Evolutionary conservation across 2,888 invertebrate genomes (phyloP).

Genomic region (Mesochorus sp.): DNA sequence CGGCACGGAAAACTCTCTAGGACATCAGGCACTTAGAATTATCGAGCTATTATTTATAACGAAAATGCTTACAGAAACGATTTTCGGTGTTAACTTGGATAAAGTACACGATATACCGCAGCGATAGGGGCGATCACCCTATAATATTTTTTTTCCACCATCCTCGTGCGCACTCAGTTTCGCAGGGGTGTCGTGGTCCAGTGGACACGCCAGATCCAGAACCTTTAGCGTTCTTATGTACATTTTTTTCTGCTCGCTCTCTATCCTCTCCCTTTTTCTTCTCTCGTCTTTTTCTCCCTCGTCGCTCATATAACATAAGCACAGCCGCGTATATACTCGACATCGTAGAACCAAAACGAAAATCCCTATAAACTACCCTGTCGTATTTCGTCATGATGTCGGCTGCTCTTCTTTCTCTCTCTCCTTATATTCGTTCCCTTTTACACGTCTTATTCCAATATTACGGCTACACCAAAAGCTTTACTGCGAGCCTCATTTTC

Average conservation of each 20-base stretch:
- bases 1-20: too few relatives aligned
- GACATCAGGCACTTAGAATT: slow-evolving; percentile 3
- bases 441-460: slow-evolving; percentile 31
- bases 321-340: slow-evolving; percentile 29
- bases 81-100: slow-evolving; percentile 52
- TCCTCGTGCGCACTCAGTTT: slow-evolving; percentile 47
- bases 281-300: slow-evolving; percentile 14
- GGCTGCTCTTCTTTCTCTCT: slow-evolving; percentile 15
- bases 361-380: slow-evolving; percentile 53
- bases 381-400: slow-evolving; percentile 39
- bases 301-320: slow-evolving; percentile 34
- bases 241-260: slow-evolving; percentile 23
- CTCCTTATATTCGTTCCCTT: background rate
- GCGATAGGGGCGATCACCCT: slow-evolving; percentile 26
- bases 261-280: slow-evolving; percentile 37
- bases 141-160: slow-evolving; percentile 57
- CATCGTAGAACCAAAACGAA: slow-evolving; percentile 48
- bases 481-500: slow-evolving; percentile 34
- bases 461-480: slow-evolving; percentile 47
- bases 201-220: slow-evolving; percentile 65
- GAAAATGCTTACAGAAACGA: slow-evolving; percentile 61
- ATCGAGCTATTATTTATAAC: slow-evolving; percentile 59
- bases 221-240: slow-evolving; percentile 28
- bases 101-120: slow-evolving; percentile 48
- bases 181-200: slow-evolving; percentile 74